Evolutionary conservation across 2,888 invertebrate genomes (phyloP).

Genomic region (Diadromus collaris): DNA sequence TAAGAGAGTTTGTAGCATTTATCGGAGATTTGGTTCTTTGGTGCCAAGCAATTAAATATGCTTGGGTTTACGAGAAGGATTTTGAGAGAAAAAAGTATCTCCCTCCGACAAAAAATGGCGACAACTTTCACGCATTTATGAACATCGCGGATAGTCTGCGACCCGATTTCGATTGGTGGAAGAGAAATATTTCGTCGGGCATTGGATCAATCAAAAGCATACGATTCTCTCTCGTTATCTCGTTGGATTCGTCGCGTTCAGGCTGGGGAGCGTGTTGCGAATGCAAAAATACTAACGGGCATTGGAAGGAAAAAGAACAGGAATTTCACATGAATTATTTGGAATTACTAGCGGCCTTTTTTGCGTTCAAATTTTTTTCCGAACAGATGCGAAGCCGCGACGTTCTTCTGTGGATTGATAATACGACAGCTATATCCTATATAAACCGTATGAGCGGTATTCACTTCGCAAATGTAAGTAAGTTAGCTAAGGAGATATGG

Average conservation of each 20-base stretch:
- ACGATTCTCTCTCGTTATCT: conserved; percentile 29
- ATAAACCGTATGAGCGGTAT: conserved; percentile 44
- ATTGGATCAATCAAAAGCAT: conserved; percentile 25
- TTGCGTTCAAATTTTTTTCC: conserved; percentile 56
- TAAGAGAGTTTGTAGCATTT: conserved; percentile 42
- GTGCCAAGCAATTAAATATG: conserved; percentile 49
- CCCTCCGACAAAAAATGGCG: neutral
- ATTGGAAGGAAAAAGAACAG: conserved; percentile 27
- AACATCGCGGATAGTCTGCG: conserved; percentile 6
- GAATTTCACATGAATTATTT: conserved; percentile 31
- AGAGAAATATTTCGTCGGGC: conserved; percentile 7
- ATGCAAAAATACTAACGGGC: neutral
- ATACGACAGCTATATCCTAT: conserved; percentile 46
- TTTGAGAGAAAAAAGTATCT: conserved; percentile 44
- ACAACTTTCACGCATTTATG: conserved; percentile 9
- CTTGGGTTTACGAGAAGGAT: conserved; percentile 33
- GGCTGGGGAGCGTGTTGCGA: conserved; percentile 15
- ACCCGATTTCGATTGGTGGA: conserved; percentile 39
- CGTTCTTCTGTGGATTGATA: conserved; percentile 54
- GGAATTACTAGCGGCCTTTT: conserved; percentile 32
- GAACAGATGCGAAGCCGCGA: conserved; percentile 40
- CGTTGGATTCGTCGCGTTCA: conserved; percentile 44
- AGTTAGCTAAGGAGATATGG: conserved; percentile 39
- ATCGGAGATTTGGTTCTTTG: conserved; percentile 31
- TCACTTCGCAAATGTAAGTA: conserved; percentile 28